phyloP scores from a whole-genome alignment of 1,140 invertebrate genomes.

The Trachymyrmex septentrionalis region DNA sequence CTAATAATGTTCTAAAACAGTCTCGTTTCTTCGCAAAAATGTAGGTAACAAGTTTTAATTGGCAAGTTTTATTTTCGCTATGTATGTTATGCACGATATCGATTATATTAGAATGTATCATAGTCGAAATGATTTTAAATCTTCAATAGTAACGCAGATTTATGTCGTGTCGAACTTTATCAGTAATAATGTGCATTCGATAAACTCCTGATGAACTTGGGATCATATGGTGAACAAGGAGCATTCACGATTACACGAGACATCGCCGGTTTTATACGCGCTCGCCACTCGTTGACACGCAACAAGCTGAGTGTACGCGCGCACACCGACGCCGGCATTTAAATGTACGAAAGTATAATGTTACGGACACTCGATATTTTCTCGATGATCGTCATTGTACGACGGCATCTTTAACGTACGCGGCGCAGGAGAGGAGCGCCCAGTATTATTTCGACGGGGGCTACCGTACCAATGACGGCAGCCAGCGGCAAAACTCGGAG shows the following conservation, averaged over 20 bases:
- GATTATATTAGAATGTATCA: neutral
- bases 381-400: constrained; percentile 85
- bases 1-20: neutral
- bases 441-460: constrained; percentile 62
- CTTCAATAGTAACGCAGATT: neutral
- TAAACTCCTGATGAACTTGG: constrained; percentile 40
- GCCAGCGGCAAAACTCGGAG: constrained; percentile 65
- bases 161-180: too few species aligned
- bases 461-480: constrained; percentile 77
- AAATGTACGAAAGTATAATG: constrained; percentile 84
- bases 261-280: constrained; percentile 11
- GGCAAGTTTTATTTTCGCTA: neutral
- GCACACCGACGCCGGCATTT: constrained; percentile 77
- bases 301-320: constrained; percentile 41
- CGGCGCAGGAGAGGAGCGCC: constrained; percentile 45
- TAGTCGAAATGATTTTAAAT: neutral
- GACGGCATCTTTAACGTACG: constrained; percentile 73
- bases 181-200: neutral
- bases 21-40: neutral
- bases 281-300: constrained; percentile 36
- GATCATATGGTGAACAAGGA: constrained; percentile 31
- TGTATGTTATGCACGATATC: neutral
- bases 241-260: constrained; percentile 34
- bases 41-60: neutral
- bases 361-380: constrained; percentile 86